Percentiles rank a stretch among this genome's conserved stretches.
Conservation (phyloP, 2,113 vertebrate genomes). For the Microcebus tavaratra region DNA sequence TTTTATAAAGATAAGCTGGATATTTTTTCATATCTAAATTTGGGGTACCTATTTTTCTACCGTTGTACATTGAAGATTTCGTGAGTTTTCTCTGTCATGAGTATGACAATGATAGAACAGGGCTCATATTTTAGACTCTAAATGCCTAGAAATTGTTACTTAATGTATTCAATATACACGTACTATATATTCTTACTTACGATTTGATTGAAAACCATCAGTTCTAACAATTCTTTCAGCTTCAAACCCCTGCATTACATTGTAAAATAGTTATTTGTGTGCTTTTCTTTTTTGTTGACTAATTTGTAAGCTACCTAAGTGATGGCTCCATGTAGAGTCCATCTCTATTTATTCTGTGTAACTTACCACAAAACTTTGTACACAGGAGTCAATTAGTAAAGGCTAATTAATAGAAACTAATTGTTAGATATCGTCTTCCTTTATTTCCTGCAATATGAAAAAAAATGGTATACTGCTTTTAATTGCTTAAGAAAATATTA, state of each 20-base stretch:
- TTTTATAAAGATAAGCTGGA: not conserved
- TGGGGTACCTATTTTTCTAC: not conserved
- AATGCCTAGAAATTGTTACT: not conserved
- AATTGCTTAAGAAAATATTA: not conserved
- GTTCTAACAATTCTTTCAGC: not conserved
- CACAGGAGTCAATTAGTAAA: not conserved
- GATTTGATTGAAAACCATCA: not conserved
- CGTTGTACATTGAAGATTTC: not conserved
- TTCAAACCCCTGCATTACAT: not conserved
- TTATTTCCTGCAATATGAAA: not conserved
- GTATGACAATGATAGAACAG: not conserved
- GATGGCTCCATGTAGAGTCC: too few species aligned
- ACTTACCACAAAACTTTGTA: not conserved
- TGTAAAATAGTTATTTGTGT: not conserved
- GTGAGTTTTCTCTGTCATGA: not conserved
- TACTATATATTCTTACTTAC: not conserved
- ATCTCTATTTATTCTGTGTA: not conserved
- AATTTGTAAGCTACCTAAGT: not conserved
- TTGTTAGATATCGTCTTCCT: not conserved
- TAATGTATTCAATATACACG: not conserved
- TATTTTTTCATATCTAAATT: not conserved
- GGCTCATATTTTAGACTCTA: not conserved
- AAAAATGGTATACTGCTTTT: not conserved
- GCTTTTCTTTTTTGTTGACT: not conserved
- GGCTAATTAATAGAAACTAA: not conserved